A percentile compares a stretch with the other conserved stretches of the same genome.
phyloP scores from a whole-genome alignment of 2,113 vertebrate genomes.

The Carassius gibelio region DNA sequence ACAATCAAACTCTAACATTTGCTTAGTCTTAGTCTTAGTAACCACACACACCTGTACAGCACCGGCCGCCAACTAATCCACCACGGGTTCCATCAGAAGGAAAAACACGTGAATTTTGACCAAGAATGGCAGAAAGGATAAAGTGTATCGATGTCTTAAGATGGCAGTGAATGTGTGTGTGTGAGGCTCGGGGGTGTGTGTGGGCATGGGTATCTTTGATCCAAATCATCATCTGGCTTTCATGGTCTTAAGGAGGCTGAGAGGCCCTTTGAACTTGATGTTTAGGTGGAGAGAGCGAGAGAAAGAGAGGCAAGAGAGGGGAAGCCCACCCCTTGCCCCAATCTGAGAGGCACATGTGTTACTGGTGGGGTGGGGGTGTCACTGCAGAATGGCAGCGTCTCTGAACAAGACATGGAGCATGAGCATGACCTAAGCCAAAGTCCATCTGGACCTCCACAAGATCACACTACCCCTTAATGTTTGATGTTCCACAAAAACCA shows the following conservation, averaged over 20 bases:
- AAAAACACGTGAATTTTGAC: slow-evolving; percentile 57
- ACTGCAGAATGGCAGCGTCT: slow-evolving; percentile 37
- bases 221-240: slow-evolving; percentile 80
- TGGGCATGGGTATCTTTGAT: slow-evolving; percentile 71
- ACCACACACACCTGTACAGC: slow-evolving; percentile 65
- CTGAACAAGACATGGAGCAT: slow-evolving; percentile 29
- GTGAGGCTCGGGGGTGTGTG: slow-evolving; percentile 58
- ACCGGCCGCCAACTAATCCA: slow-evolving; percentile 67
- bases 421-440: slow-evolving; percentile 41
- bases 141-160: slow-evolving; percentile 76
- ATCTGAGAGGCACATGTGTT: slow-evolving; percentile 76
- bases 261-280: slow-evolving; percentile 78
- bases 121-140: slow-evolving; percentile 70
- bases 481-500: slow-evolving; percentile 26
- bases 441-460: slow-evolving; percentile 28
- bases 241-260: slow-evolving; percentile 80
- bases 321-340: slow-evolving; percentile 63
- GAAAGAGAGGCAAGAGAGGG: slow-evolving; percentile 64
- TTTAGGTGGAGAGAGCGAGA: slow-evolving; percentile 78
- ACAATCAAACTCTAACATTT: slow-evolving; percentile 53
- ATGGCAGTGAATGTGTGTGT: slow-evolving; percentile 69
- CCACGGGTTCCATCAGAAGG: slow-evolving; percentile 60
- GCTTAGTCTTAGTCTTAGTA: slow-evolving; percentile 60
- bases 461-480: slow-evolving; percentile 33
- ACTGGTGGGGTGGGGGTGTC: slow-evolving; percentile 58